Base-by-base conservation (phyloP, 64 coral and sea anemone genomes). In the Stylophora pistillata region DNA sequence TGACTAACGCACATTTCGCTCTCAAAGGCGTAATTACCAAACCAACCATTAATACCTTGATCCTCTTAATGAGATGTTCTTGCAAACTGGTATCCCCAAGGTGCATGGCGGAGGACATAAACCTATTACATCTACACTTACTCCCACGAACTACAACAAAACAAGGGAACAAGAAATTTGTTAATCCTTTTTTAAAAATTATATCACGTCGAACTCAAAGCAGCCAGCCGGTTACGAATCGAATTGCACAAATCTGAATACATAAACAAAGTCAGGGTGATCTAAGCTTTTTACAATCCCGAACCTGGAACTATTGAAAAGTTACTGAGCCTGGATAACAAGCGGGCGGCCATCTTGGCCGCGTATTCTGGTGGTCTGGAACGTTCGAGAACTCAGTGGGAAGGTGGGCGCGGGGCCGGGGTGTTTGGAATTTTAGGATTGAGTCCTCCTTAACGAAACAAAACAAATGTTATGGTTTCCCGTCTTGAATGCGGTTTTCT, bases 31-130 rank as follows among this genome's bases (percentile, higher is more conserved):
- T 60, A 3, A 18, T 29, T 74, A 32, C 15, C 33, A 74, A 13
- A 74, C 37, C 4, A 60, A 13, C 17, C 17, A 15, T 34, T 27
- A 69, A 52, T 53, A 84, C 80, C 80, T 84, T 84, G 13, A 84
- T 84, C 13, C 61, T 84, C 30, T 34, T 84, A 23, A 68, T 23
- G 3, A 84, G 34, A 68, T 84, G 63, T 34, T 69, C 61, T 84
- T 70, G 33, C 9, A 84, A 41, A 7, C 60, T 84, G 21, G 28
- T 25, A 64, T 53, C 53, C n/a, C 13, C 21, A 13, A 20, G 61
- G 18, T 16, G 7, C 13, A 11, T 23, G 25, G 60, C 62, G 11
- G 34, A 69, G 23, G 62, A 16, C 34, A 53, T 16, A 68, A 4
- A 4, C n/a, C 62, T 21, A 70, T 37, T 34, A 33, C 30, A 41